Evolutionary conservation across 1,140 invertebrate species (phyloP), one percentile per base, ranked within the genome.

Genomic region (Macrocentrus cingulum): DNA sequence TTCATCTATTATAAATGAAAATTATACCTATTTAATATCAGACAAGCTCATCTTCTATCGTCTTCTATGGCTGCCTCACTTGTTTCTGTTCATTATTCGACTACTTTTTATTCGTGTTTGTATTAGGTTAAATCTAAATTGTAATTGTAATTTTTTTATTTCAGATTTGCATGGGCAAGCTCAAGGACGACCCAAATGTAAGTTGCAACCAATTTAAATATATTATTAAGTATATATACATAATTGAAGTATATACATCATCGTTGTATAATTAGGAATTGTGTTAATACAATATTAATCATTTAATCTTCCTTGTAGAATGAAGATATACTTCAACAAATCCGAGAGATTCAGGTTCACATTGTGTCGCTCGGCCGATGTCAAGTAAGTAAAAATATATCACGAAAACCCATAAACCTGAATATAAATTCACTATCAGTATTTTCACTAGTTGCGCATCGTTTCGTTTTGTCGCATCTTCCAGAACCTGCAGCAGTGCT

Each of bases 151-250:
- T 39, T 39, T 49, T 50, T 36, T 29, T 11, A 22, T 82, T 83
- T 15, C 72, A 86, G 85, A 76, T 81, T 63, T 83, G 81, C 74
- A 76, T 85, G 41, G 74, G 77, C 56, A 84, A 82, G 61, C 66
- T 84, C 55, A 82, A 84, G 63, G 80, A 84, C 64, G 82, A 85
- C 60, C 82, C 84, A 67, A 81, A 80, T 61, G 84, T 86, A 80
- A 81, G 83, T 81, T 59, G 42, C 25, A 23, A 44, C n/a, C 25
- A 25, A n/a, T 11, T 22, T 6, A 48, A 48, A 5, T 48, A 22
- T n/a, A 15, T 11, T 23, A 23, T 22, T 8, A 48, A 23, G 4
- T 23, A 25, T 11, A 22, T 23, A 11, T 20, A 56, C 5, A 5
- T 15, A 45, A 23, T 23, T 37, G n/a, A 34, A 18, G 0, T 18